phyloP scores from a whole-genome alignment of 2,888 invertebrate species.

The Ypsolopha sequella region DNA sequence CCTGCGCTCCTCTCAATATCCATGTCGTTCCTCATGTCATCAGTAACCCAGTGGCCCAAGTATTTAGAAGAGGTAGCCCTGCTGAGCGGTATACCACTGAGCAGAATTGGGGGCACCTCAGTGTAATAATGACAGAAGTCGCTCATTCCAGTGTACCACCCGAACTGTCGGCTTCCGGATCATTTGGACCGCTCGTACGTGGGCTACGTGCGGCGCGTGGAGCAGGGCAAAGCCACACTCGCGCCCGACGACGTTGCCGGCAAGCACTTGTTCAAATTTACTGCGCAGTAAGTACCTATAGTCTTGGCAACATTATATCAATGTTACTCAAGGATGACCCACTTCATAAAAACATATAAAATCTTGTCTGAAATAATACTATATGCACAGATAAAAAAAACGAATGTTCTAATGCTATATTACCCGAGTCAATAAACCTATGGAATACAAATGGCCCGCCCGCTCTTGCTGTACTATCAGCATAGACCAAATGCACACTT shows the following conservation, averaged over 20 bases:
- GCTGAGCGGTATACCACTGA: no score
- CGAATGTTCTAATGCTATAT: no score
- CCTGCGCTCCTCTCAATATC: neutral
- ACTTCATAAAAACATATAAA: neutral
- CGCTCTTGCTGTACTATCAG: no score
- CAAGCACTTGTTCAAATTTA: constrained; percentile 31
- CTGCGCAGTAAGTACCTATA: constrained; percentile 25
- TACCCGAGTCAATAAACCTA: no score
- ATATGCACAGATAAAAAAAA: no score
- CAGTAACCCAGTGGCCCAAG: no score
- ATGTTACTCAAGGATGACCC: neutral
- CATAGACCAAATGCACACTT: no score
- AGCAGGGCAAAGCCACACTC: constrained; percentile 11
- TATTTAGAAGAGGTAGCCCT: no score
- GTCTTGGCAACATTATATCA: no score
- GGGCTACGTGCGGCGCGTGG: constrained; percentile 28
- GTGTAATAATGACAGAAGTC: constrained; percentile 8
- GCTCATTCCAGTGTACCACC: constrained; percentile 32
- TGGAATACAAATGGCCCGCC: no score
- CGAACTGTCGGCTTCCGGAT: constrained; percentile 46
- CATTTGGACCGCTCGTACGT: constrained; percentile 44
- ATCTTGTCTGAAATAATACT: no score
- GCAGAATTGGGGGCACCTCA: no score
- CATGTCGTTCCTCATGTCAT: neutral
- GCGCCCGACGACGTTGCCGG: constrained; percentile 28